Evolutionary conservation across 2,797 vertebrate genomes (phyloP).

Genomic region (Lophius americanus): DNA sequence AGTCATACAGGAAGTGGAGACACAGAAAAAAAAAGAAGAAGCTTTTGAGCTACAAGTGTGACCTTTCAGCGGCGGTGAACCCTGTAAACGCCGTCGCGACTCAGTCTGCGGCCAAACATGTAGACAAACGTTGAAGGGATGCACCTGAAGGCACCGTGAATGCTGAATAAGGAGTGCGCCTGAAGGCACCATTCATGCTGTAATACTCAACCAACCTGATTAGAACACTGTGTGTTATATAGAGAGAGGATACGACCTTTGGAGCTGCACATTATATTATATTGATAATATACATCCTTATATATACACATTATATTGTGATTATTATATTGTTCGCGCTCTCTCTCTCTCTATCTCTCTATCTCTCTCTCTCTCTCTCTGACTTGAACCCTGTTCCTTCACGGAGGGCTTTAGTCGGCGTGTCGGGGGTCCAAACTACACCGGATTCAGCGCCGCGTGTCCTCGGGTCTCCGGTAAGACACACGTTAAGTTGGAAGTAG

Average conservation of each 20-base stretch:
- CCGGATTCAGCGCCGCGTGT: not conserved
- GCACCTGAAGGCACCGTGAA: not conserved
- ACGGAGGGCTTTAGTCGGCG: too few species aligned
- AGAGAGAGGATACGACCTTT: slow-evolving; percentile 11
- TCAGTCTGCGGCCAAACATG: not conserved
- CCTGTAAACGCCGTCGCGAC: slow-evolving; percentile 1
- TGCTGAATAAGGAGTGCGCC: not conserved
- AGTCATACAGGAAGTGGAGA: slow-evolving; percentile 9
- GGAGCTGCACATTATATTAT: not conserved
- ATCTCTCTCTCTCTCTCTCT: too few species aligned
- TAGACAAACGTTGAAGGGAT: slow-evolving; percentile 21
- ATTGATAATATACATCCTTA: too few species aligned
- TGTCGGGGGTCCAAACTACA: too few species aligned
- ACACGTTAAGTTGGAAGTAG: too few species aligned
- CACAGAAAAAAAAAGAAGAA: not conserved
- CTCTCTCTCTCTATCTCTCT: too few species aligned
- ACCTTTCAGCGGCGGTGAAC: not conserved
- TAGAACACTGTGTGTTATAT: not conserved
- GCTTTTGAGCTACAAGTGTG: not conserved
- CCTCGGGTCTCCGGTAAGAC: not conserved
- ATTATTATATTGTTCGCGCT: too few species aligned
- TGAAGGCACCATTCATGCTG: not conserved
- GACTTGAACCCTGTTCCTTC: too few species aligned
- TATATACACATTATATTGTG: too few species aligned
- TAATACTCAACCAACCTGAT: slow-evolving; percentile 3